phyloP scores from a whole-genome alignment of 2,888 invertebrate genomes.

The Coelopa pilipes region DNA sequence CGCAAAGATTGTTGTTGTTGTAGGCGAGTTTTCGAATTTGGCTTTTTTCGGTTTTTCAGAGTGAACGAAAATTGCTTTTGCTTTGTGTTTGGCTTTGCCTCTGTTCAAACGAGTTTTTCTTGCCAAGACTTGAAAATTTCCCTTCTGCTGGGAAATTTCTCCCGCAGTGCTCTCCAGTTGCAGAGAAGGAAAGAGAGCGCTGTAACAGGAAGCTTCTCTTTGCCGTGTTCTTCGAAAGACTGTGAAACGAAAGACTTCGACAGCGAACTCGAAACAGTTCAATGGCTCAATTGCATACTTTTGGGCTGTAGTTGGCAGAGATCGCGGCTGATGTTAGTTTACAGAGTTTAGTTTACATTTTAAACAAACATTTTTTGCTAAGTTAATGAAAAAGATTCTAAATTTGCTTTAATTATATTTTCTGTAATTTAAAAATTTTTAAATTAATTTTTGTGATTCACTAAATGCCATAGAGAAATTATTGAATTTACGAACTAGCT shows the following conservation, averaged over 20 bases:
- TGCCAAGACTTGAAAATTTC: constrained; percentile 18
- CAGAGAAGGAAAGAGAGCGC: too few species aligned
- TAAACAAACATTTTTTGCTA: too few species aligned
- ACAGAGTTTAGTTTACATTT: not conserved
- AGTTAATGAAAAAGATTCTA: too few species aligned
- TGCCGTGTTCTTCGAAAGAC: not conserved
- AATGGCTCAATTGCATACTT: constrained; percentile 3
- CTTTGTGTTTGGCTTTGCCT: not conserved
- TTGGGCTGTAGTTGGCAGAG: not conserved
- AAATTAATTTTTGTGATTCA: too few species aligned
- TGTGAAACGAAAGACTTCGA: constrained; percentile 39
- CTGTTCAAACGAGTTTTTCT: not conserved
- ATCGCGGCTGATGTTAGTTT: not conserved
- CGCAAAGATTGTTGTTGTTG: not conserved
- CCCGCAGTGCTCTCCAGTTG: not conserved
- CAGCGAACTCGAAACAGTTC: constrained; percentile 11
- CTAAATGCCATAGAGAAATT: too few species aligned
- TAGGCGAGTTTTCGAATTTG: not conserved
- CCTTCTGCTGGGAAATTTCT: not conserved
- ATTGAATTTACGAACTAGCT: too few species aligned
- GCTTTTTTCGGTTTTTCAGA: not conserved
- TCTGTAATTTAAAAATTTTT: too few species aligned
- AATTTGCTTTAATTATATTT: too few species aligned
- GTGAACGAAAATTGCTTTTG: not conserved
- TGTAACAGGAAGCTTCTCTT: not conserved